A percentile compares a stretch with the other conserved stretches of the same genome.
phyloP scores from a whole-genome alignment of 2,797 vertebrate species.

The Ibycter americanus region DNA sequence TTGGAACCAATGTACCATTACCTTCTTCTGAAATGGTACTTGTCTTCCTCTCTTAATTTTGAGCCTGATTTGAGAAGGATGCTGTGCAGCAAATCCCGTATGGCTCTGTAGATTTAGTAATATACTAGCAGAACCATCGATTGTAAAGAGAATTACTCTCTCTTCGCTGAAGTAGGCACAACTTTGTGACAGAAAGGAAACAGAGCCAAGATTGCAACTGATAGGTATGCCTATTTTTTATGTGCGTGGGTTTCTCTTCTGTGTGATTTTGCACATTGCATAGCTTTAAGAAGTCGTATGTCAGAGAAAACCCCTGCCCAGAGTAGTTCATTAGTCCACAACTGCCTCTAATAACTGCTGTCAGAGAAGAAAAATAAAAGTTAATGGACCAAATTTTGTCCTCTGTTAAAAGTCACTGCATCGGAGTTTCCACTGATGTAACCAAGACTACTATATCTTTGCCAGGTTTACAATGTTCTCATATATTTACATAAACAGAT shows the following conservation, averaged over 20 bases:
- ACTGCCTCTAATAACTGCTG: neutral
- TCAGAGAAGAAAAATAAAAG: neutral
- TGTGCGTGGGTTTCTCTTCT: neutral
- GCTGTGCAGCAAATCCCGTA: neutral
- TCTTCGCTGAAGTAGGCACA: neutral
- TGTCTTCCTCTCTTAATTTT: neutral
- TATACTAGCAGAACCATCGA: neutral
- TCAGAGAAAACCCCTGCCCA: neutral
- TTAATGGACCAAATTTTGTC: neutral
- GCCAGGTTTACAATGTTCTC: neutral
- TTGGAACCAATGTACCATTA: neutral
- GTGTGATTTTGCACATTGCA: neutral
- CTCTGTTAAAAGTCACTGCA: neutral
- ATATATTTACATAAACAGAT: neutral
- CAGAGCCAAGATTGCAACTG: neutral
- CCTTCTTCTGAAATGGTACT: neutral
- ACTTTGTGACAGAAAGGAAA: neutral
- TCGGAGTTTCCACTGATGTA: neutral
- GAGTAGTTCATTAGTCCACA: neutral
- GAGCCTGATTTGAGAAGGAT: neutral
- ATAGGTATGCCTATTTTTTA: neutral
- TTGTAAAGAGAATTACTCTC: neutral
- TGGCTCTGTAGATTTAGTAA: accelerated
- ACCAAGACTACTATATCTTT: neutral
- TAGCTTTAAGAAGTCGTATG: neutral